phyloP scores from a whole-genome alignment of 2,797 vertebrate genomes.

The Knipowitschia caucasica region DNA sequence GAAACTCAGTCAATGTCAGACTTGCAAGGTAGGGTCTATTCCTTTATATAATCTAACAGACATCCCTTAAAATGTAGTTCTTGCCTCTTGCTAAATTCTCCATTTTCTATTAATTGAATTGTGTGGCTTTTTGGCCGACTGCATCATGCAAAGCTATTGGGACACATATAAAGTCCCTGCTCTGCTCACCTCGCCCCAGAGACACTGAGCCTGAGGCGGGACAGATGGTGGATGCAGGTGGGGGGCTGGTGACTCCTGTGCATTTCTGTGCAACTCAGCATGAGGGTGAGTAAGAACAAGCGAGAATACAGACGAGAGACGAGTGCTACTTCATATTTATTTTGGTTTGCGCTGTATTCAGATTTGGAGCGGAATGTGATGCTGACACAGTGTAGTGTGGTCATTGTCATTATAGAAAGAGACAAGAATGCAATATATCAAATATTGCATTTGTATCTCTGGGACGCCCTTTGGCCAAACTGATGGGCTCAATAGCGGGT shows the following conservation, averaged over 20 bases:
- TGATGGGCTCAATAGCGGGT: too few relatives aligned
- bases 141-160: not conserved
- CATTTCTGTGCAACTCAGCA: slow-evolving; percentile 46
- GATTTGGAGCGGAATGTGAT: not conserved
- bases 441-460: too few relatives aligned
- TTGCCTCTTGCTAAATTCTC: not conserved
- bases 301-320: slow-evolving; percentile 3
- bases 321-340: not conserved
- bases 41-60: not conserved
- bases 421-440: too few relatives aligned
- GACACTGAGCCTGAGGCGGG: slow-evolving; percentile 66
- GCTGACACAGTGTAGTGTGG: not conserved
- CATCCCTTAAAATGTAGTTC: not conserved
- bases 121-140: not conserved
- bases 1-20: too few relatives aligned
- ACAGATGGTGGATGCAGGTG: slow-evolving; percentile 74
- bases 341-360: not conserved
- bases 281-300: slow-evolving; percentile 30
- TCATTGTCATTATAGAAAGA: not conserved
- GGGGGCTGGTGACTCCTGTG: slow-evolving; percentile 55
- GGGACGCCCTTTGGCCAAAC: too few relatives aligned
- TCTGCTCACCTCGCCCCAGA: slow-evolving; percentile 66
- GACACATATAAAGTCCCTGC: slow-evolving; percentile 26
- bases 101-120: slow-evolving; percentile 3
- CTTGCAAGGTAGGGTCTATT: not conserved